These are phyloP conservation scores for Osmerus eperlanus DNA, from an alignment of 2,113 vertebrate species.

Conservation along the genomic window DNA sequence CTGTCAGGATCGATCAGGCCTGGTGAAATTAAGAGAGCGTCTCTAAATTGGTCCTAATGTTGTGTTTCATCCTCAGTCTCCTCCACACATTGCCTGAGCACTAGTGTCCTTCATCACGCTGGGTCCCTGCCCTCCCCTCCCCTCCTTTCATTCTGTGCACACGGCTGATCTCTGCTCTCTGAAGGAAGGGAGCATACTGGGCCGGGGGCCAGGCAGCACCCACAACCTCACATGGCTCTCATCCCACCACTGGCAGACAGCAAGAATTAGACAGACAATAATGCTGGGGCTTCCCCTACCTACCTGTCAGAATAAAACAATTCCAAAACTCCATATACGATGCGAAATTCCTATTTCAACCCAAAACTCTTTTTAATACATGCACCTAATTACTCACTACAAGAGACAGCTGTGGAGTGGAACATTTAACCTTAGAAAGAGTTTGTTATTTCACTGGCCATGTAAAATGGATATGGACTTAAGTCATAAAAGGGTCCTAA, in stretches of 20 bases:
- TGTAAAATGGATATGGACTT: slow-evolving; percentile 32
- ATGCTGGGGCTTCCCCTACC: slow-evolving; percentile 40
- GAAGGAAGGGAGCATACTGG: slow-evolving; percentile 56
- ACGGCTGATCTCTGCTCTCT: slow-evolving; percentile 68
- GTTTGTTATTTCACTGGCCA: slow-evolving; percentile 24
- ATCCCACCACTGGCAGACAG: slow-evolving; percentile 55
- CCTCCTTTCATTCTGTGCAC: slow-evolving; percentile 60
- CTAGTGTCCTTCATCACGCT: slow-evolving; percentile 67
- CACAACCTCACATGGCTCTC: slow-evolving; percentile 51
- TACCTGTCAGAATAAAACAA: slow-evolving; percentile 29
- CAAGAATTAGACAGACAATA: background rate
- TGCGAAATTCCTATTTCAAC: slow-evolving; percentile 48
- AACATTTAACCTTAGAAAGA: slow-evolving; percentile 30
- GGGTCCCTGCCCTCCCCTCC: slow-evolving; percentile 62
- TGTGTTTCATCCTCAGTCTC: slow-evolving; percentile 72
- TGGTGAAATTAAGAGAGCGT: slow-evolving; percentile 75
- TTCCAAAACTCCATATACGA: slow-evolving; percentile 11
- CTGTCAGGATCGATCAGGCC: slow-evolving; percentile 79
- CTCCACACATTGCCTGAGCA: slow-evolving; percentile 61
- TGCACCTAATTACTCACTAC: slow-evolving; percentile 24
- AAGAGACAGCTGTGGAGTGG: slow-evolving; percentile 3
- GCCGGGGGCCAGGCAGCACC: slow-evolving; percentile 42
- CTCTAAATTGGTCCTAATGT: slow-evolving; percentile 77
- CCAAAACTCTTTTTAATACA: slow-evolving; percentile 17
- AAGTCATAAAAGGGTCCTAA: slow-evolving; percentile 46